Evolutionary conservation across 2,888 invertebrate genomes (phyloP), one percentile per base, ranked within the genome.

Genomic region (Tholera decimalis): DNA sequence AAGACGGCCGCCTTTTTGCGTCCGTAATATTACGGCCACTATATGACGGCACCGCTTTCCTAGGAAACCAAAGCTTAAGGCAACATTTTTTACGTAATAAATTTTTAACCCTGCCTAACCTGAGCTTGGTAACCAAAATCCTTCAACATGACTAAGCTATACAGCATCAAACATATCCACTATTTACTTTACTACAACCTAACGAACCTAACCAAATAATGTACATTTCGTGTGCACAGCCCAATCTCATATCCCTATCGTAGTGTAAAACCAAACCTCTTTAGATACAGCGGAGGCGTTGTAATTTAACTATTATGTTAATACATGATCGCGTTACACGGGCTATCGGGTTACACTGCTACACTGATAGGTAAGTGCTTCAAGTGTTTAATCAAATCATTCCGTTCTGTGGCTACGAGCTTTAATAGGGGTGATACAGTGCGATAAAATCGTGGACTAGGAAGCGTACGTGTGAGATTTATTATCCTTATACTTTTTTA

Each of bases 361-460:
- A 74, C 73, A 53, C 58, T 18, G 33, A 46, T 46, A 69, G 24
- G 9, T 24, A 74, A 82, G 65, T 72, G 60, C 72, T 73, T 60
- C 73, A 71, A 81, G 80, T 82, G 83, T 77, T 79, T 82, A 81
- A 84, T 85, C 74, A 72, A 83, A 85, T 86, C 82, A 83, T 78
- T 69, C 71, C 54, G 78, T 76, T 73, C 69, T 58, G 70, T 77
- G 67, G 69, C 37, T 64, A 56, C 26, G 55, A 37, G 47, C 50
- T 69, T 64, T 70, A 71, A 71, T 65, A 22, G 43, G 49, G n/a
- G 15, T 11, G 43, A 13, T 18, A 5, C 9, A 8, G 44, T 8
- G 22, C 13, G 2, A 11, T 30, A 9, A 22, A 35, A 6, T 24
- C 22, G 13, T 39, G 53, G 18, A 43, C 28, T 56, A 39, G 39